Evolutionary conservation across 1,140 invertebrate genomes (phyloP), one percentile per base, ranked within the genome.

Genomic region (Mylabris phalerata): DNA sequence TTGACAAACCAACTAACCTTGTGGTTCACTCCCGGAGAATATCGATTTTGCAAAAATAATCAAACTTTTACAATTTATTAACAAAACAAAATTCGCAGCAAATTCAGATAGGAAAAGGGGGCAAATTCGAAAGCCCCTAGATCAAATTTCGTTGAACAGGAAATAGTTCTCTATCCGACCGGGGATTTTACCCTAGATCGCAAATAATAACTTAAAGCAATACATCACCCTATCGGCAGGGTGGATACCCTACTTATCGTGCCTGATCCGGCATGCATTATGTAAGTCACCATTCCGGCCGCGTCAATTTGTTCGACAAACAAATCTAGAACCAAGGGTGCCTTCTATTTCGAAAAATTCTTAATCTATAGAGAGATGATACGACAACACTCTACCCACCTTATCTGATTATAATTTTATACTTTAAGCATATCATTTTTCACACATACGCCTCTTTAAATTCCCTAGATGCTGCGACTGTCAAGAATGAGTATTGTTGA

Each of bases 191-290:
- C 32, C 32, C 32, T 1, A 32, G 7, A 32, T 32, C 55, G 10
- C 46, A 57, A 48, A 57, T 57, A 57, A 57, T 57, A 57, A 57
- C 45, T 57, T 42, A 48, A 48, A 49, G 55, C 58, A 44, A 60
- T 60, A 54, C 58, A 60, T 60, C 58, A 60, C 42, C 45, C 51
- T 48, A 60, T 60, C 51, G 58, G 51, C 47, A 55, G 41, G 40
- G 27, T 39, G 48, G 46, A 57, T 57, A 58, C 58, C 50, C 50
- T 45, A 41, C 40, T 52, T 47, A 52, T 26, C 39, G 51, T n/a
- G 27, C 58, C 50, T 62, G 60, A 62, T 58, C 49, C 56, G 39
- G 51, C 60, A 62, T 62, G 60, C 50, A 62, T 62, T 62, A 62
- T 62, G 56, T 58, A 62, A 62, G 60, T 62, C 56, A 55, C 45